Percentiles rank a stretch among this genome's conserved stretches.
Conservation (phyloP, 2,888 invertebrate species). For the Xylocampa areola region DNA sequence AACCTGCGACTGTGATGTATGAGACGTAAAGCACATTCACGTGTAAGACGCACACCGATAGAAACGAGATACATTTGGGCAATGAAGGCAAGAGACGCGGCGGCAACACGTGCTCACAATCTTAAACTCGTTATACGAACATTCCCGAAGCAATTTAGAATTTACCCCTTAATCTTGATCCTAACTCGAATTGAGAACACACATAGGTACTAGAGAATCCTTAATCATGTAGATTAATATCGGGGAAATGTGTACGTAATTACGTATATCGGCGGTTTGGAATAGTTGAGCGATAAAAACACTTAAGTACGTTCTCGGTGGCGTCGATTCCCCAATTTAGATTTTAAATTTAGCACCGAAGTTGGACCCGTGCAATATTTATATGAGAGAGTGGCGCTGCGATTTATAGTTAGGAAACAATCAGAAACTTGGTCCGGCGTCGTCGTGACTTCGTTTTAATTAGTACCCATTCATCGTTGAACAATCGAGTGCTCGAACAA, state of each 20-base stretch:
- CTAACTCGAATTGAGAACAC: slow-evolving; percentile 68
- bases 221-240: slow-evolving; percentile 72
- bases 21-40: slow-evolving; percentile 64
- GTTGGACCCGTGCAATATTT: slow-evolving; percentile 84
- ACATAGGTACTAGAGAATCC: slow-evolving; percentile 61
- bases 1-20: slow-evolving; percentile 83
- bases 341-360: slow-evolving; percentile 87
- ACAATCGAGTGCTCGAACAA: slow-evolving; percentile 88
- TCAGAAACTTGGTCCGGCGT: slow-evolving; percentile 85
- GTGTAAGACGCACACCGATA: slow-evolving; percentile 62
- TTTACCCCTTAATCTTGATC: slow-evolving; percentile 78
- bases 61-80: slow-evolving; percentile 76
- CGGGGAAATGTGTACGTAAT: slow-evolving; percentile 58
- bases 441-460: slow-evolving; percentile 89
- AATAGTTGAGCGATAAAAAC: slow-evolving; percentile 59
- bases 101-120: slow-evolving; percentile 83
- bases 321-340: slow-evolving; percentile 76
- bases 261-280: slow-evolving; percentile 39
- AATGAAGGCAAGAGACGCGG: slow-evolving; percentile 70
- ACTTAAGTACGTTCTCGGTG: slow-evolving; percentile 64
- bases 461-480: slow-evolving; percentile 89
- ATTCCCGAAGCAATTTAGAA: slow-evolving; percentile 80
- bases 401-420: slow-evolving; percentile 88
- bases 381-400: slow-evolving; percentile 81
- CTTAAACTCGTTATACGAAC: slow-evolving; percentile 83